Evolutionary conservation across 1,140 invertebrate genomes (phyloP).

Genomic region (Yoshiicerus persimilis): DNA sequence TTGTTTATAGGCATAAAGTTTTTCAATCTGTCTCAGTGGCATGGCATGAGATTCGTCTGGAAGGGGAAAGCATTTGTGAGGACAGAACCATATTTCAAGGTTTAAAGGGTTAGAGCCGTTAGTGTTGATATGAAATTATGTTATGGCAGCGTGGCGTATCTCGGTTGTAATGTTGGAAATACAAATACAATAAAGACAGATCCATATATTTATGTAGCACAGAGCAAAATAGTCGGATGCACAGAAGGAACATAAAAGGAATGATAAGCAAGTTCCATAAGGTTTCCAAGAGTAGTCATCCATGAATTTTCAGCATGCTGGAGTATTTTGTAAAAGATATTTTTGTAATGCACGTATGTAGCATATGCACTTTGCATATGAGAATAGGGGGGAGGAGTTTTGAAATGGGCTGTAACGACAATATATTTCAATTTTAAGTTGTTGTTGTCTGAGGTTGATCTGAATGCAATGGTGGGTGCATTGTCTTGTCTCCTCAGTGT

Average conservation of each 20-base stretch:
- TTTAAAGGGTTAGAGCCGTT: background rate
- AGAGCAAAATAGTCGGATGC: background rate
- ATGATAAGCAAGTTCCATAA: background rate
- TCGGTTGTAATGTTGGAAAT: background rate
- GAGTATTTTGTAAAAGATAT: background rate
- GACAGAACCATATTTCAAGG: background rate
- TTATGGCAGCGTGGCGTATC: background rate
- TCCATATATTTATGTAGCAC: background rate
- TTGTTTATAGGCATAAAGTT: background rate
- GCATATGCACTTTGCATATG: conserved; percentile 14
- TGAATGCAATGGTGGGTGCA: conserved; percentile 21
- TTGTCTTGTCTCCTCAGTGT: background rate
- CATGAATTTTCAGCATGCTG: background rate
- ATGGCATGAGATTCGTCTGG: background rate
- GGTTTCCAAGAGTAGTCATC: background rate
- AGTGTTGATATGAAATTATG: background rate
- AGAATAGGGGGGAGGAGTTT: conserved; percentile 2
- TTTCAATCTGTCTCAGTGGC: background rate
- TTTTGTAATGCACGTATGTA: background rate
- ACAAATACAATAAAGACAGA: background rate
- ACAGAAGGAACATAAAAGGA: background rate
- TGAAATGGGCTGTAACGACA: conserved; percentile 18
- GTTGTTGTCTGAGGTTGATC: conserved; percentile 7
- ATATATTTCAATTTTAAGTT: conserved; percentile 26
- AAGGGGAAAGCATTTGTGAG: background rate